These are phyloP conservation scores for Electrophaes corylata DNA, from an alignment of 2,888 invertebrate genomes.

Conservation along the genomic window DNA sequence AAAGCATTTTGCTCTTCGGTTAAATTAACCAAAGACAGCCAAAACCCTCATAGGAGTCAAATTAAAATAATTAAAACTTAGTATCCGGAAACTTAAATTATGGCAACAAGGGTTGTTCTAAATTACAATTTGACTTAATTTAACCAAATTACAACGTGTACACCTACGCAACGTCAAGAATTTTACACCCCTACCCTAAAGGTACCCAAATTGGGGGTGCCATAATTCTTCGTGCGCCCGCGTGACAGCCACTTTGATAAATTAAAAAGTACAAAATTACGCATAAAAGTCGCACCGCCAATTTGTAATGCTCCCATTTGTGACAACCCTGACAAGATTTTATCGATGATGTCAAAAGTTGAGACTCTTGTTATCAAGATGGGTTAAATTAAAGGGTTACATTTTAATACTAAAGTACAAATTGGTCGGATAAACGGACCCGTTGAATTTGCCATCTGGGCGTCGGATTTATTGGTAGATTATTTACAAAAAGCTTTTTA, in stretches of 20 bases:
- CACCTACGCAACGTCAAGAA: slow-evolving; percentile 42
- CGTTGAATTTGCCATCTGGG: slow-evolving; percentile 5
- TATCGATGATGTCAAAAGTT: slow-evolving; percentile 44
- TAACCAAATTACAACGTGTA: slow-evolving; percentile 43
- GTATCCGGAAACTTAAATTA: slow-evolving; percentile 41
- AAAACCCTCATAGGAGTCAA: slow-evolving; percentile 20
- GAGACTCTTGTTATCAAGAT: slow-evolving; percentile 38
- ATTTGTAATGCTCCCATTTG: slow-evolving; percentile 48
- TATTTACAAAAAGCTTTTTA: not conserved
- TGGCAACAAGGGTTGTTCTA: slow-evolving; percentile 45
- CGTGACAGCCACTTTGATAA: slow-evolving; percentile 53
- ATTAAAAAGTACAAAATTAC: slow-evolving; percentile 53
- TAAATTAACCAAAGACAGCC: slow-evolving; percentile 3
- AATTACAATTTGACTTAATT: slow-evolving; percentile 60
- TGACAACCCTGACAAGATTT: slow-evolving; percentile 47
- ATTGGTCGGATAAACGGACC: not conserved
- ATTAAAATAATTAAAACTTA: slow-evolving; percentile 39
- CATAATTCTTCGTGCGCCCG: slow-evolving; percentile 46
- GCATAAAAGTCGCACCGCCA: slow-evolving; percentile 48
- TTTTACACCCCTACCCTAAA: slow-evolving; percentile 53
- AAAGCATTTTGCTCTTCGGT: no score
- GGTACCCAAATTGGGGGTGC: slow-evolving; percentile 47
- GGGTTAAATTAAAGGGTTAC: slow-evolving; percentile 17
- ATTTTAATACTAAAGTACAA: slow-evolving; percentile 9
- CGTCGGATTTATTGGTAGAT: not conserved